Conservation (phyloP, 1,140 invertebrate genomes). For the Ostrea edulis region DNA sequence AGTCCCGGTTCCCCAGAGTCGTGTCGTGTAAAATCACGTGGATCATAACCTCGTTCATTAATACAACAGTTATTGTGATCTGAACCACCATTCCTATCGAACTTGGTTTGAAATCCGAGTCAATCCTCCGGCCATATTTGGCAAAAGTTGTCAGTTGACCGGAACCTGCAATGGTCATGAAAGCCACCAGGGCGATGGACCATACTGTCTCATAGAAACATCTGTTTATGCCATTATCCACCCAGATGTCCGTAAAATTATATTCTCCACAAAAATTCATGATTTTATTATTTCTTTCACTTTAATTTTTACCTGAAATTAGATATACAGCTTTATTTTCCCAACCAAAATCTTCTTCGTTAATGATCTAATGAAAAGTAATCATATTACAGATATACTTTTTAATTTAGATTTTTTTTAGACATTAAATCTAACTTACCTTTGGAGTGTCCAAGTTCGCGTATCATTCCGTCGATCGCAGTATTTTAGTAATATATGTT, state of each 20-base stretch:
- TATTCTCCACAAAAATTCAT: slow-evolving; percentile 50
- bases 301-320: too few species aligned
- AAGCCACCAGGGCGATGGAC: slow-evolving; percentile 85
- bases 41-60: slow-evolving; percentile 63
- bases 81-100: slow-evolving; percentile 86
- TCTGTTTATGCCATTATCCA: slow-evolving; percentile 92
- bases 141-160: slow-evolving; percentile 91
- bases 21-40: slow-evolving; percentile 68
- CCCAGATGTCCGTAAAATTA: slow-evolving; percentile 82
- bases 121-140: slow-evolving; percentile 88
- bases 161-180: slow-evolving; percentile 89
- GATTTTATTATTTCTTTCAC: not conserved
- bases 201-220: slow-evolving; percentile 95
- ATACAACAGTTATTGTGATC: slow-evolving; percentile 61
- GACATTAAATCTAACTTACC: not conserved
- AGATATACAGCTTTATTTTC: too few species aligned
- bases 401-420: too few species aligned
- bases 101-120: slow-evolving; percentile 82
- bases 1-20: slow-evolving; percentile 50
- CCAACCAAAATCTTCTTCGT: too few species aligned
- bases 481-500: not conserved
- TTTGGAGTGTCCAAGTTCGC: not conserved
- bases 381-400: too few species aligned
- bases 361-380: too few species aligned
- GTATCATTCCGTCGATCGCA: not conserved